These are phyloP conservation scores for Coenonympha glycerion DNA, from an alignment of 2,888 invertebrate species.

Conservation along the genomic window DNA sequence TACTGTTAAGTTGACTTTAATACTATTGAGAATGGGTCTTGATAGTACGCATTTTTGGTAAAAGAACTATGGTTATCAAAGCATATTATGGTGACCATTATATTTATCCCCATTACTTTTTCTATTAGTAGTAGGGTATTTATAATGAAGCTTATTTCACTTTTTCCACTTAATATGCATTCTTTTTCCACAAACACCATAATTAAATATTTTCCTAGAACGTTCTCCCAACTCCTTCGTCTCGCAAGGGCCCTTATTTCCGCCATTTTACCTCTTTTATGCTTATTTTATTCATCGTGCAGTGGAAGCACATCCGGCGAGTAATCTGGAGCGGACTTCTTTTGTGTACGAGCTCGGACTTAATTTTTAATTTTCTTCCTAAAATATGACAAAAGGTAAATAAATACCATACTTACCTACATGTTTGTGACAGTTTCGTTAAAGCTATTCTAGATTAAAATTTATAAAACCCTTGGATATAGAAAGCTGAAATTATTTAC, in stretches of 20 bases:
- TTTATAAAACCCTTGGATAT: no score
- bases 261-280: neutral
- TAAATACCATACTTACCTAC: neutral
- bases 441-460: no score
- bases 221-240: neutral
- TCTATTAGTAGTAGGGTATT: no score
- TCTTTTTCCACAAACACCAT: neutral
- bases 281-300: neutral
- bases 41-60: no score
- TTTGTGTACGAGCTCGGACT: neutral
- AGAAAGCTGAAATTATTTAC: no score
- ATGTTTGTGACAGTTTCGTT: neutral
- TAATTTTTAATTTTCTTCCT: neutral
- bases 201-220: neutral
- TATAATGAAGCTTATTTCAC: no score
- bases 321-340: neutral
- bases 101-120: no score
- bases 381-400: neutral
- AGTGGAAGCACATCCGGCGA: neutral
- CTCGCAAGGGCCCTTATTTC: neutral
- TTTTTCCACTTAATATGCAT: no score
- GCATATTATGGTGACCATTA: no score
- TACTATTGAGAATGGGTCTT: no score
- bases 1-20: no score
- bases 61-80: no score